Evolutionary conservation across 2,888 invertebrate species (phyloP).

Genomic region (Hypolimnas misippus): DNA sequence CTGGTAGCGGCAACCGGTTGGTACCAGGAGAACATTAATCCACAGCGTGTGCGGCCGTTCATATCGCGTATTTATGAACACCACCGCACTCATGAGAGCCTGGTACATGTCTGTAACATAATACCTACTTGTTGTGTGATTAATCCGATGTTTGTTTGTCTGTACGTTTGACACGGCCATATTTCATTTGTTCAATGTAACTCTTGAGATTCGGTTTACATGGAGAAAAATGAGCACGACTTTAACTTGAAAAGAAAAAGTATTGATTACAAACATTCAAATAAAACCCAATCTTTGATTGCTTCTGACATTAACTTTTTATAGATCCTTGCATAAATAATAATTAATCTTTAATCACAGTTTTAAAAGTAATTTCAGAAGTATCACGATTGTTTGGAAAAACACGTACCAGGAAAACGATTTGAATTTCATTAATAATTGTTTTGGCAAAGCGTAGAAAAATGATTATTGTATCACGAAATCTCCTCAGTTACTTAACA

Average conservation of each 20-base stretch:
- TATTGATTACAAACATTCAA: no score
- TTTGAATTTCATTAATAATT: conserved; percentile 24
- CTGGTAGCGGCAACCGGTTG: conserved; percentile 55
- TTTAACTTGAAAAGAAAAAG: no score
- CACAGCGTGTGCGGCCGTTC: conserved; percentile 77
- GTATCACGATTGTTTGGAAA: background rate
- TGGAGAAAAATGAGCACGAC: no score
- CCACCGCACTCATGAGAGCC: conserved; percentile 64
- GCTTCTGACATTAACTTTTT: no score
- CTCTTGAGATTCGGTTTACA: background rate
- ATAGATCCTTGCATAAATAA: background rate
- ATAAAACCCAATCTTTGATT: no score
- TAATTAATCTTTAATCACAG: background rate
- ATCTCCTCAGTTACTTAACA: conserved; percentile 34
- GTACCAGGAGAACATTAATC: conserved; percentile 70
- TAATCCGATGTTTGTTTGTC: conserved; percentile 60
- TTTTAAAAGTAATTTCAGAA: background rate
- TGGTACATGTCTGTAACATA: conserved; percentile 67
- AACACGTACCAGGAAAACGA: background rate
- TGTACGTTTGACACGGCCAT: conserved; percentile 48
- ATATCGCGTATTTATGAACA: conserved; percentile 78
- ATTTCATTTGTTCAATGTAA: conserved; percentile 40
- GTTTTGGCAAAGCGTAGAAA: conserved; percentile 20
- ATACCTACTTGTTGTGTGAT: conserved; percentile 66
- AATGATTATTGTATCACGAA: conserved; percentile 37